These are phyloP conservation scores for Manduca sexta DNA, from an alignment of 1,140 invertebrate genomes.

Conservation along the genomic window DNA sequence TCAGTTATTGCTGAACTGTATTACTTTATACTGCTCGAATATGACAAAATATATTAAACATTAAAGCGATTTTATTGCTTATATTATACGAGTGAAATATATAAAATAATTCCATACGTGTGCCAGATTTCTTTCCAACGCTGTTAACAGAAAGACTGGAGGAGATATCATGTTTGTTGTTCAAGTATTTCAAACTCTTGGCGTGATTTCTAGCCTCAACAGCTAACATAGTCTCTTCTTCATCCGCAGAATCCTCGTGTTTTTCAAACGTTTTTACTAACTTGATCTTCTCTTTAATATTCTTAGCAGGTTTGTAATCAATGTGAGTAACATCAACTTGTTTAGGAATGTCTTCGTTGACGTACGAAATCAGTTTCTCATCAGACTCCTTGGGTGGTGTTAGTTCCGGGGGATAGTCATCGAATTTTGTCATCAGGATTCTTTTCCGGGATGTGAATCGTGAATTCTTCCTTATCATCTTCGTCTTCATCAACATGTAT, in stretches of 20 bases:
- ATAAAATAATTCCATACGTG: constrained; percentile 41
- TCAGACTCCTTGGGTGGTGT: constrained; percentile 44
- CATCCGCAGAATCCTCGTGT: constrained; percentile 64
- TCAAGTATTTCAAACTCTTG: constrained; percentile 45
- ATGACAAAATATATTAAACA: too few species aligned
- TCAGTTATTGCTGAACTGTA: too few species aligned
- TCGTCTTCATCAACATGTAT: constrained; percentile 35
- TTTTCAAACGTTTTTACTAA: constrained; percentile 65
- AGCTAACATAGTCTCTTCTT: constrained; percentile 76
- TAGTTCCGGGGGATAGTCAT: constrained; percentile 58
- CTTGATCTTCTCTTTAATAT: constrained; percentile 70
- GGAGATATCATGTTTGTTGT: constrained; percentile 57
- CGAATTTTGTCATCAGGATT: constrained; percentile 41
- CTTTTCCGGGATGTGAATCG: constrained; percentile 36
- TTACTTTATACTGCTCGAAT: too few species aligned
- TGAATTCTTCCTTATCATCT: constrained; percentile 36
- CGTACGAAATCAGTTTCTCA: constrained; percentile 66
- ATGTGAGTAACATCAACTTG: constrained; percentile 51
- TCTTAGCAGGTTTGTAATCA: constrained; percentile 66
- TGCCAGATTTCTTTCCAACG: constrained; percentile 57
- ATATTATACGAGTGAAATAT: not conserved
- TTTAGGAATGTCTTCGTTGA: constrained; percentile 66
- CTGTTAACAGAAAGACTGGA: constrained; percentile 68
- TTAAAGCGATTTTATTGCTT: too few species aligned
- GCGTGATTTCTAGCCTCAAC: constrained; percentile 73